Evolutionary conservation across 2,113 vertebrate species (phyloP), one percentile per base, ranked within the genome.

Genomic region (Hystrix cristata): DNA sequence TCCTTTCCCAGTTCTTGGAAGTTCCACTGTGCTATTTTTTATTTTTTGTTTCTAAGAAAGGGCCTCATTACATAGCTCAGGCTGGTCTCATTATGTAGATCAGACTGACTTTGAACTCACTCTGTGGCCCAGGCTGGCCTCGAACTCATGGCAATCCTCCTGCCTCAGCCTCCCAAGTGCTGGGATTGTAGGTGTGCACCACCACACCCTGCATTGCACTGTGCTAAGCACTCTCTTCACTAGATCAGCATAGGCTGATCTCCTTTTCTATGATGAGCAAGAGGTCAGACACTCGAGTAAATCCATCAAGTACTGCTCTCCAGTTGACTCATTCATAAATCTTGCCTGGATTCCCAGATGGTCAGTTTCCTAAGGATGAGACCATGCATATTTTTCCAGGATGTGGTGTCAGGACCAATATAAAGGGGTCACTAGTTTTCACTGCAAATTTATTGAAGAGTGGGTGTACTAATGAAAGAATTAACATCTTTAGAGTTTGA

Each of bases 361-460:
- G 46, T 93, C 65, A 69, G 27, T 60, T 71, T 95, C 94, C 78
- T 72, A 62, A 90, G 51, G 64, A 94, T 74, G n/a, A 92, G 5
- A 65, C 80, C 27, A 6, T 7, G 74, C 15, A 2, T 46, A 78
- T 69, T 11, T 92, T 78, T 93, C 76, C 48, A 46, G 79, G 46
- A 87, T 18, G 60, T 0, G 19, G 12, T 31, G 25, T 48, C 81
- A 55, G 55, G 62, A 19, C 27, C 51, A 74, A 53, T 43, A 69
- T 31, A 92, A 82, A 81, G 29, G 34, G 64, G 72, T 67, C 48
- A 48, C 4, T 76, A 25, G 11, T 57, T 96, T 89, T 89, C 43
- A 21, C 0, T 51, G 13, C 31, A 80, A 95, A 86, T 59, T 93
- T 85, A 93, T 62, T 34, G 79, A 43, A 60, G 29, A 76, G 11